phyloP scores from a whole-genome alignment of 92 coral and sea anemone genomes.

The Zoanthus gigantus region DNA sequence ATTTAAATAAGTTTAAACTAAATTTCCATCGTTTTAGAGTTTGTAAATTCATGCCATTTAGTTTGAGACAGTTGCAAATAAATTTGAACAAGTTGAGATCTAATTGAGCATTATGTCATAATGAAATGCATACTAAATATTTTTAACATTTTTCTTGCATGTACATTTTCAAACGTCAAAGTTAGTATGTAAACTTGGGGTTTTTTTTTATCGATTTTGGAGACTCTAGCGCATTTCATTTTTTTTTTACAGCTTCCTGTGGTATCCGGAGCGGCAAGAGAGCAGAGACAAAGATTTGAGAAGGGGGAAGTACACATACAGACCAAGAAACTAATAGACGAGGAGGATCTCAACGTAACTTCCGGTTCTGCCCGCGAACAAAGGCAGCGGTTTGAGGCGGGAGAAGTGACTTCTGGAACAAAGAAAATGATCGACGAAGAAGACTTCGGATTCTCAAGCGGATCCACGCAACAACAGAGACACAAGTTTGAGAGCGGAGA shows the following conservation, averaged over 20 bases:
- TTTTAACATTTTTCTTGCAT: too few relatives aligned
- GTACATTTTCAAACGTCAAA: too few relatives aligned
- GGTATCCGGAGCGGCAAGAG: slow-evolving; percentile 18
- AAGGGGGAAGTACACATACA: slow-evolving; percentile 28
- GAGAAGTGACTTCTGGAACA: slow-evolving; percentile 16
- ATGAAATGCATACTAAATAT: too few relatives aligned
- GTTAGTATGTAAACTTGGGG: too few relatives aligned
- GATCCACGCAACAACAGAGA: slow-evolving; percentile 29
- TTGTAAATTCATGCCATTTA: too few relatives aligned
- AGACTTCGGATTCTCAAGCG: slow-evolving; percentile 36
- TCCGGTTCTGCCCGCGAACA: slow-evolving; percentile 44
- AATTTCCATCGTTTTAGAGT: too few relatives aligned
- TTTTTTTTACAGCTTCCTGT: slow-evolving; percentile 6
- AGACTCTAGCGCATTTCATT: neutral
- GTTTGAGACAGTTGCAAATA: too few relatives aligned
- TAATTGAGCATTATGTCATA: too few relatives aligned
- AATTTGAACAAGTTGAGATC: too few relatives aligned
- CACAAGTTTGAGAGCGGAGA: slow-evolving; percentile 48
- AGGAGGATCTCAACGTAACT: slow-evolving; percentile 12
- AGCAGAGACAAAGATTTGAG: slow-evolving; percentile 35
- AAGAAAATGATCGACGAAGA: slow-evolving; percentile 42
- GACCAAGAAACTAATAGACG: slow-evolving; percentile 30
- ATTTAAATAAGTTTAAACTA: too few relatives aligned
- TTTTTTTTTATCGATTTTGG: too few relatives aligned
- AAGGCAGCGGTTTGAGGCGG: slow-evolving; percentile 43